Percentiles rank a stretch among this genome's conserved stretches.
Evolutionary conservation across 2,888 invertebrate genomes (phyloP).

Genomic region (Lepeophtheirus nordmannii): DNA sequence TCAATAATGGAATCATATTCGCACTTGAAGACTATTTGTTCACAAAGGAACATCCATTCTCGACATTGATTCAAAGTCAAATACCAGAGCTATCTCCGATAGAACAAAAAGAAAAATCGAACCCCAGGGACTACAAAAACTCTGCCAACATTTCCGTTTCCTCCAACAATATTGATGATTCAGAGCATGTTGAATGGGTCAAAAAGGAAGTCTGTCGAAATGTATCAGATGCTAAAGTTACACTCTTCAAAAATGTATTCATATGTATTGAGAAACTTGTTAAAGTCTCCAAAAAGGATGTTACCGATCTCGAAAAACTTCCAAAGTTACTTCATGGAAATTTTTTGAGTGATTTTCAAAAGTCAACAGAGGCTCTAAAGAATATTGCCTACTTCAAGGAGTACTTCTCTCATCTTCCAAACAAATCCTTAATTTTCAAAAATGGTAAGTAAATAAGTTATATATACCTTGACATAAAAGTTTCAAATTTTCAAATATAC

Average conservation of each 20-base stretch:
- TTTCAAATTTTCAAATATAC: neutral
- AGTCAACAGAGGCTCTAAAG: neutral
- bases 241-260: slow-evolving; percentile 10
- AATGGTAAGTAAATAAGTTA: neutral
- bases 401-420: neutral
- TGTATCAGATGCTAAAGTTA: neutral
- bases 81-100: neutral
- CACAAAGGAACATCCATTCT: slow-evolving; percentile 1
- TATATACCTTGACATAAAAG: neutral
- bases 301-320: neutral
- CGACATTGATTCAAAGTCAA: neutral
- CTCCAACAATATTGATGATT: neutral
- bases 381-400: neutral
- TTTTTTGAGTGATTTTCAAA: neutral
- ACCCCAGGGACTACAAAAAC: neutral
- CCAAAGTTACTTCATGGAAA: neutral
- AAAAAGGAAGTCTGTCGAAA: slow-evolving; percentile 1
- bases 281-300: neutral
- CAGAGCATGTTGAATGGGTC: neutral
- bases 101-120: neutral
- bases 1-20: neutral
- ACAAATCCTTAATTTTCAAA: neutral
- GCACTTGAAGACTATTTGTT: slow-evolving; percentile 11
- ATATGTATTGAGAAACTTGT: slow-evolving; percentile 3
- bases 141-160: neutral